Percentiles rank a stretch among this genome's conserved stretches.
Conservation (phyloP, 1,140 invertebrate species). For the Diprion similis region DNA sequence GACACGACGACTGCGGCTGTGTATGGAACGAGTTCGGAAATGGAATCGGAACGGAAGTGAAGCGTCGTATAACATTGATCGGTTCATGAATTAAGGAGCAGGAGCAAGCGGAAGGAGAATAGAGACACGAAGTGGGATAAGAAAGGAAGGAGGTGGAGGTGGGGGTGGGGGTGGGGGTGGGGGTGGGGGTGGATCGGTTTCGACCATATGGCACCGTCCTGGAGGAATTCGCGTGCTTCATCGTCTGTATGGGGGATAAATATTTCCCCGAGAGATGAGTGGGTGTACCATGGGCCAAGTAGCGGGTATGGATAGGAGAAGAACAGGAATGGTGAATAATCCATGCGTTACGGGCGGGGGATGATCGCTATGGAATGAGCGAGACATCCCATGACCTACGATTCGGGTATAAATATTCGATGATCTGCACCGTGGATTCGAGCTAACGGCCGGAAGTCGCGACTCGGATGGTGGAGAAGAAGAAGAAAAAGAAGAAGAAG, state of each 20-base stretch:
- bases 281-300: background rate
- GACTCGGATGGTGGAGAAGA: too few relatives aligned
- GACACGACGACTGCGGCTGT: background rate
- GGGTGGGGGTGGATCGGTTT: background rate
- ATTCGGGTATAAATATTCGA: too few relatives aligned
- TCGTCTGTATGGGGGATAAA: background rate
- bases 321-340: background rate
- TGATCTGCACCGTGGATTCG: too few relatives aligned
- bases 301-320: background rate
- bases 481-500: too few relatives aligned
- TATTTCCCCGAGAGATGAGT: background rate
- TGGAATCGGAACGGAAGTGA: background rate
- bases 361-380: too few relatives aligned
- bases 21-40: too few relatives aligned
- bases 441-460: too few relatives aligned
- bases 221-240: too few relatives aligned
- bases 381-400: too few relatives aligned
- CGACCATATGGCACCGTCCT: background rate
- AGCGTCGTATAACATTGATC: constrained; percentile 2
- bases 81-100: background rate
- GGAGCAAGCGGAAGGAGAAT: background rate
- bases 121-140: too few relatives aligned
- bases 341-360: too few relatives aligned
- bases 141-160: too few relatives aligned
- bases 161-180: background rate